Conservation (phyloP, 2,797 vertebrate genomes). For the Hemitrygon akajei region DNA sequence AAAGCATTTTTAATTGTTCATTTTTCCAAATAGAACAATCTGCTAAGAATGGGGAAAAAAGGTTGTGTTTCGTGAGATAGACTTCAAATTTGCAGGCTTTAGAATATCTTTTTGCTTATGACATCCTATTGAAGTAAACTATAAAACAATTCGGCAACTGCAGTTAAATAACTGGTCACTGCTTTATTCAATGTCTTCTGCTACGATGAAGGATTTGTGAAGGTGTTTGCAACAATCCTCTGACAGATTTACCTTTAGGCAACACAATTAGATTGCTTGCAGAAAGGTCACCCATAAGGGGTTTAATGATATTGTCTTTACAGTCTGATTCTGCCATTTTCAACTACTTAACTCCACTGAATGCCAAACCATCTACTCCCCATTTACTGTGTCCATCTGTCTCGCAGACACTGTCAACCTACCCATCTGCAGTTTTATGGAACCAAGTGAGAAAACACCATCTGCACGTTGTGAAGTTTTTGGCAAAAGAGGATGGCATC, state of each 20-base stretch:
- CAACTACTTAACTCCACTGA: not conserved
- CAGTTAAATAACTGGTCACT: too few relatives aligned
- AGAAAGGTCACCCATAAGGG: not conserved
- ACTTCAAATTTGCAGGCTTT: not conserved
- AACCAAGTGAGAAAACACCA: not conserved
- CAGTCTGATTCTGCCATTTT: not conserved
- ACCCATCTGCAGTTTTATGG: conserved; percentile 9
- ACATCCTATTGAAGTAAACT: not conserved
- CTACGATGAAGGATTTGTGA: not conserved
- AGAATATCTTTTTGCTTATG: not conserved
- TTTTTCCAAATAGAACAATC: not conserved
- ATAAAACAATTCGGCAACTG: not conserved
- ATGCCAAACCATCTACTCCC: not conserved
- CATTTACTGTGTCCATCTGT: conserved; percentile 17
- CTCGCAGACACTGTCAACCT: conserved; percentile 1
- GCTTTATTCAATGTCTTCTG: not conserved
- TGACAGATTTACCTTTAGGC: not conserved
- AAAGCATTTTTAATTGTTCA: not conserved
- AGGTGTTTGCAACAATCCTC: not conserved
- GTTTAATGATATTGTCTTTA: not conserved
- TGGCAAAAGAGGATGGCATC: not conserved
- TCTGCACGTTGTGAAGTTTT: not conserved
- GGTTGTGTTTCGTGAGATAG: not conserved
- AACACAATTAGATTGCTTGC: not conserved
- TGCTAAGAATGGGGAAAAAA: not conserved